A percentile compares a stretch with the other conserved stretches of the same genome.
phyloP scores from a whole-genome alignment of 2,888 invertebrate species.

The Aphrophora alni region DNA sequence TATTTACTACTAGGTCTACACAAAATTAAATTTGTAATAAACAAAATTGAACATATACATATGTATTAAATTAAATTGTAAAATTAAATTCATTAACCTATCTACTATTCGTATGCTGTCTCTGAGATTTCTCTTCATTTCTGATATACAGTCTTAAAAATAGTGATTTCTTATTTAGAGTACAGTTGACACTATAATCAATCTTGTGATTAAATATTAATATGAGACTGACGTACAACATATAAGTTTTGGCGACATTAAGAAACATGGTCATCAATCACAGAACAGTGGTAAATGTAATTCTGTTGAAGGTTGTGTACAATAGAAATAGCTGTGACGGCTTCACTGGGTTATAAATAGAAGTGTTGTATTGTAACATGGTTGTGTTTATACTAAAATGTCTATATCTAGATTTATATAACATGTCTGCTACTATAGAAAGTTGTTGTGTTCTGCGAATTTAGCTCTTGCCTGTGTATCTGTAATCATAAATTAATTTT shows the following conservation, averaged over 20 bases:
- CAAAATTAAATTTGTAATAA: too few relatives aligned
- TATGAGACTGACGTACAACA: neutral
- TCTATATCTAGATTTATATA: conserved; percentile 2
- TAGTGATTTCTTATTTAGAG: too few relatives aligned
- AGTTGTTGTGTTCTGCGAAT: neutral
- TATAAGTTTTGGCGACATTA: neutral
- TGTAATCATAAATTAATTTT: too few relatives aligned
- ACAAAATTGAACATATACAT: too few relatives aligned
- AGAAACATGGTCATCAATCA: neutral
- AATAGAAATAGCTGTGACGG: conserved; percentile 2
- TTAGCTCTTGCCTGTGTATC: neutral
- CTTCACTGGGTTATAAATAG: neutral
- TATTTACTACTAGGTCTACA: too few relatives aligned
- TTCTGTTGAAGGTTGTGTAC: neutral
- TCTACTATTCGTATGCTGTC: too few relatives aligned
- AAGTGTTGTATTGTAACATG: neutral
- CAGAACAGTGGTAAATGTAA: neutral
- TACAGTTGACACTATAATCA: neutral
- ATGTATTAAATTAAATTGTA: too few relatives aligned
- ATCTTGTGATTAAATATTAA: neutral
- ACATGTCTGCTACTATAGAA: neutral
- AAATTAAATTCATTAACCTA: too few relatives aligned
- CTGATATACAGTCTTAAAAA: too few relatives aligned
- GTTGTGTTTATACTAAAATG: neutral
- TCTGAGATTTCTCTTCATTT: too few relatives aligned